These are phyloP conservation scores for Stegastes partitus DNA, from an alignment of 2,113 vertebrate species.

Conservation along the genomic window DNA sequence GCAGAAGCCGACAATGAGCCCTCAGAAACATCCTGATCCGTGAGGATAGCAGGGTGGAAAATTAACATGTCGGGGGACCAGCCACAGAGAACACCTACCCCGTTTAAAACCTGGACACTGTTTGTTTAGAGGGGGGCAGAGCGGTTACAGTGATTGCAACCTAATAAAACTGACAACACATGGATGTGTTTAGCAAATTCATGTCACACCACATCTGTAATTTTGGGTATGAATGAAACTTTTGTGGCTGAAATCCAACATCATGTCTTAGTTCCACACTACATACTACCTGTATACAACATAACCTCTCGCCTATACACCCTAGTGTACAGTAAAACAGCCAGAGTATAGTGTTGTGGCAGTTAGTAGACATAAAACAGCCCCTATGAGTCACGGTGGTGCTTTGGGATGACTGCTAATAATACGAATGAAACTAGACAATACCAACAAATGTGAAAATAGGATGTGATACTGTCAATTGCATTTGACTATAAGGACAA, in stretches of 20 bases:
- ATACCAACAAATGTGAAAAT: no score
- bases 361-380: slow-evolving; percentile 4
- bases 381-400: no score
- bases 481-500: no score
- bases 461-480: no score
- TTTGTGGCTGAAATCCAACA: not conserved
- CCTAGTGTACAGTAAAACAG: no score
- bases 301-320: not conserved
- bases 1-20: slow-evolving; percentile 4
- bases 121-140: no score
- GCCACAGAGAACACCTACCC: not conserved
- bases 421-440: no score
- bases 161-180: no score
- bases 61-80: slow-evolving; percentile 14
- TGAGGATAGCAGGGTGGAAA: slow-evolving; percentile 43
- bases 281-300: not conserved
- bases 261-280: not conserved
- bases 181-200: not conserved
- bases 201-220: not conserved
- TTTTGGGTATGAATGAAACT: not conserved
- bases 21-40: not conserved
- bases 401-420: no score
- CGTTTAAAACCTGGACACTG: no score
- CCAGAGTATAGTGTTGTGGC: not conserved
- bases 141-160: no score